Evolutionary conservation across 2,113 vertebrate species (phyloP).

Genomic region (Misgurnus anguillicaudatus): DNA sequence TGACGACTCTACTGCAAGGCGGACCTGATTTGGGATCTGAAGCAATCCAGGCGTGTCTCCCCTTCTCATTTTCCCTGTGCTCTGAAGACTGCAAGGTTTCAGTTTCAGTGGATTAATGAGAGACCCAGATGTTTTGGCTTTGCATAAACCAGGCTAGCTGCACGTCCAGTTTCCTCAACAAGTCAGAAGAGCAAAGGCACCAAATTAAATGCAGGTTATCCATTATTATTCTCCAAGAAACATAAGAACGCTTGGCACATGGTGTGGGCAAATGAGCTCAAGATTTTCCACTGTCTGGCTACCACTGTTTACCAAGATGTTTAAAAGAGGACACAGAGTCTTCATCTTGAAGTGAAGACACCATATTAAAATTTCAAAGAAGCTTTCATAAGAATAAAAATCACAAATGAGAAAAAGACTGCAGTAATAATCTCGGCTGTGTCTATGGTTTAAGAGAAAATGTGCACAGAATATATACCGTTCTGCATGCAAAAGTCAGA

Average conservation of each 20-base stretch:
- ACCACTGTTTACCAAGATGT: not conserved
- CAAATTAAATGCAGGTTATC: slow-evolving; percentile 41
- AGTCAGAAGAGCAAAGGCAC: slow-evolving; percentile 38
- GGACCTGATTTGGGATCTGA: slow-evolving; percentile 4
- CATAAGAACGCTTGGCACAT: not conserved
- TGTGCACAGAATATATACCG: too few relatives aligned
- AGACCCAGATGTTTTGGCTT: slow-evolving; percentile 66
- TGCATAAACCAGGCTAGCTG: slow-evolving; percentile 43
- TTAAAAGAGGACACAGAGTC: not conserved
- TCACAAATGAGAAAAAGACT: too few relatives aligned
- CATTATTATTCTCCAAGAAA: slow-evolving; percentile 31
- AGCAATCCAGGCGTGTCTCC: slow-evolving; percentile 4
- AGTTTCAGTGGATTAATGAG: slow-evolving; percentile 57
- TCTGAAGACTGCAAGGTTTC: slow-evolving; percentile 20
- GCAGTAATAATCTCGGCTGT: too few relatives aligned
- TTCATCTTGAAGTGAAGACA: not conserved
- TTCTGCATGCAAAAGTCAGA: too few relatives aligned
- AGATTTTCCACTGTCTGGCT: slow-evolving; percentile 31
- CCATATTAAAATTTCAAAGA: not conserved
- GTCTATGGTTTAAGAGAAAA: too few relatives aligned
- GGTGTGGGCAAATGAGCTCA: slow-evolving; percentile 5
- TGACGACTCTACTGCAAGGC: slow-evolving; percentile 3
- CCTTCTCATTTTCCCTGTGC: not conserved
- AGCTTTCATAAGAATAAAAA: too few relatives aligned
- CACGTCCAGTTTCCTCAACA: slow-evolving; percentile 29